Evolutionary conservation across 2,113 vertebrate species (phyloP).

Genomic region (Rhinogobius similis): DNA sequence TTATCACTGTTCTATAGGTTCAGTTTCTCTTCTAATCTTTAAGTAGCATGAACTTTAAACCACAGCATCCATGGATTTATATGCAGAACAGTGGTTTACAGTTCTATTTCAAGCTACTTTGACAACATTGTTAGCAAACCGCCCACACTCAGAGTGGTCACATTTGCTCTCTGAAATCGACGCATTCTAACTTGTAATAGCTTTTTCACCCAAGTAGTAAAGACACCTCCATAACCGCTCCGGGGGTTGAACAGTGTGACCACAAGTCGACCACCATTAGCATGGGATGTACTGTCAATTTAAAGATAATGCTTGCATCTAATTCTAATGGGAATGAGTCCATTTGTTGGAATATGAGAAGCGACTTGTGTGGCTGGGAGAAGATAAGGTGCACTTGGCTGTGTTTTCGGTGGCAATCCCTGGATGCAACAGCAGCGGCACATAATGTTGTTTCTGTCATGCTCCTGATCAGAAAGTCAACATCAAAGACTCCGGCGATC

Average conservation of each 20-base stretch:
- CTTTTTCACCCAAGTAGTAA: conserved; percentile 50
- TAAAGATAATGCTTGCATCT: conserved; percentile 43
- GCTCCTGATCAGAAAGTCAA: conserved; percentile 54
- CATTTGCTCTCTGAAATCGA: conserved; percentile 62
- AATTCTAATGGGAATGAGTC: conserved; percentile 53
- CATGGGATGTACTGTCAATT: conserved; percentile 58
- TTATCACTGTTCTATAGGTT: conserved; percentile 35
- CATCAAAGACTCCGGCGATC: conserved; percentile 57
- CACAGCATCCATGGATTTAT: conserved; percentile 39
- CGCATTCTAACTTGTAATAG: conserved; percentile 62
- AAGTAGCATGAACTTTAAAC: conserved; percentile 29
- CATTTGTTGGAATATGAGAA: conserved; percentile 30
- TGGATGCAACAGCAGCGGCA: conserved; percentile 19
- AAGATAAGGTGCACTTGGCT: conserved; percentile 1
- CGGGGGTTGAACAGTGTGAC: conserved; percentile 35
- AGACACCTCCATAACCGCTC: conserved; percentile 64
- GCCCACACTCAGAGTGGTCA: conserved; percentile 41
- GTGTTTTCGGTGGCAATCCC: conserved; percentile 27
- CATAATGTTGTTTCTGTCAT: conserved; percentile 50
- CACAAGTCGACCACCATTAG: conserved; percentile 38
- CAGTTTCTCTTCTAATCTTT: conserved; percentile 48
- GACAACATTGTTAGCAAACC: conserved; percentile 40
- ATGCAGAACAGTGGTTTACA: conserved; percentile 33
- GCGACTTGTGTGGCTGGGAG: not conserved
- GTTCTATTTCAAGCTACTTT: conserved; percentile 38